Conservation (phyloP, 2,797 vertebrate genomes). For the Dromococcyx pavoninus region DNA sequence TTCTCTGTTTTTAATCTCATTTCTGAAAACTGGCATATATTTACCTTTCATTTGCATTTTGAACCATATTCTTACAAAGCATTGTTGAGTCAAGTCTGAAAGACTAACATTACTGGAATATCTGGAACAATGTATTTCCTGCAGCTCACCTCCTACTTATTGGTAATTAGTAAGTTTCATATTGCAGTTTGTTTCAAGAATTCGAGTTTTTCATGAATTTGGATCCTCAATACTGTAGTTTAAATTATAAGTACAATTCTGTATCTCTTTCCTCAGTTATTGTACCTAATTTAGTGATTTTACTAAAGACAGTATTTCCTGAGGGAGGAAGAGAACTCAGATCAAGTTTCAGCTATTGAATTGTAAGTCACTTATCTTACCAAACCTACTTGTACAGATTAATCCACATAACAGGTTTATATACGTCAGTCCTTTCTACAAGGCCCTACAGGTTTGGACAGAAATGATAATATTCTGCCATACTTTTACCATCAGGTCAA, state of each 20-base stretch:
- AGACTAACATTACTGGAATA: neutral
- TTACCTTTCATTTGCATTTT: neutral
- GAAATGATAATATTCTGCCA: neutral
- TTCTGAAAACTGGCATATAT: neutral
- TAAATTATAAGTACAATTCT: neutral
- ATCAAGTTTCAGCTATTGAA: neutral
- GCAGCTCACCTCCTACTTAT: neutral
- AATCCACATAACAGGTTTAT: neutral
- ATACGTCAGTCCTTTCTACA: neutral
- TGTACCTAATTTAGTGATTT: neutral
- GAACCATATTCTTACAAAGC: neutral
- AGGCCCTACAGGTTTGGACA: neutral
- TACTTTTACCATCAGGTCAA: neutral
- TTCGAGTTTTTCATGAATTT: neutral
- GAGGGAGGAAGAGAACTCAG: neutral
- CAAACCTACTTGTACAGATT: neutral
- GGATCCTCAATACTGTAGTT: neutral
- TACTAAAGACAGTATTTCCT: neutral
- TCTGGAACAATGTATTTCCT: neutral
- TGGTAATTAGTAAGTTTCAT: neutral
- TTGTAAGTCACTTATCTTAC: neutral
- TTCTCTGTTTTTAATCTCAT: neutral
- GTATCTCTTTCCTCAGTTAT: neutral
- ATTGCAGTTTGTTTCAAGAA: neutral
- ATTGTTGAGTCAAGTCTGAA: neutral